These are phyloP conservation scores for Neodiprion pinetum DNA, from an alignment of 1,140 invertebrate species.

Conservation along the genomic window DNA sequence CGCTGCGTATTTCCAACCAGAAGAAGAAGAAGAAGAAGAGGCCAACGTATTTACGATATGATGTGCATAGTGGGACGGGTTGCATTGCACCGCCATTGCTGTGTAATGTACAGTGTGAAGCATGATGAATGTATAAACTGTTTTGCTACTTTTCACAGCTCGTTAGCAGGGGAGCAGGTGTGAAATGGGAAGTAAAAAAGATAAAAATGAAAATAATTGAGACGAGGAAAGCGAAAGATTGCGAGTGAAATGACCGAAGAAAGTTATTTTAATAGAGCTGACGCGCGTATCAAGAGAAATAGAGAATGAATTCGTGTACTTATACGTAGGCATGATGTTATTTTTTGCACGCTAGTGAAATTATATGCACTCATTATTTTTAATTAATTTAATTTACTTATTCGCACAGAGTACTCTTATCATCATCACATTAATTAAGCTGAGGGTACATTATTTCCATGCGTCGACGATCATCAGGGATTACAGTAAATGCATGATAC, in stretches of 20 bases:
- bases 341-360: constrained; percentile 11
- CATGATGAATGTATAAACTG: no score
- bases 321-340: background rate
- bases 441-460: no score
- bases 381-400: background rate
- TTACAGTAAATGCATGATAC: no score
- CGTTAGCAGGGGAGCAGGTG: background rate
- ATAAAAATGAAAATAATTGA: background rate
- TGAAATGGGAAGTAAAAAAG: background rate
- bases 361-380: background rate
- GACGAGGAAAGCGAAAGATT: background rate
- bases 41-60: no score
- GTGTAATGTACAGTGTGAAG: no score
- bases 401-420: background rate
- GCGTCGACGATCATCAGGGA: no score
- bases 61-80: no score
- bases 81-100: no score
- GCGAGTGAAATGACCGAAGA: no score
- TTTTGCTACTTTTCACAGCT: background rate
- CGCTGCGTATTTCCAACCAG: no score
- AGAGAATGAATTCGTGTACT: background rate
- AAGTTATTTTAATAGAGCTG: background rate
- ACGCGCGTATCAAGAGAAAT: background rate
- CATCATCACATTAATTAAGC: no score
- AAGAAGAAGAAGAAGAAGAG: no score